Evolutionary conservation across 2,888 invertebrate genomes (phyloP).

Genomic region (Lasius platythorax): DNA sequence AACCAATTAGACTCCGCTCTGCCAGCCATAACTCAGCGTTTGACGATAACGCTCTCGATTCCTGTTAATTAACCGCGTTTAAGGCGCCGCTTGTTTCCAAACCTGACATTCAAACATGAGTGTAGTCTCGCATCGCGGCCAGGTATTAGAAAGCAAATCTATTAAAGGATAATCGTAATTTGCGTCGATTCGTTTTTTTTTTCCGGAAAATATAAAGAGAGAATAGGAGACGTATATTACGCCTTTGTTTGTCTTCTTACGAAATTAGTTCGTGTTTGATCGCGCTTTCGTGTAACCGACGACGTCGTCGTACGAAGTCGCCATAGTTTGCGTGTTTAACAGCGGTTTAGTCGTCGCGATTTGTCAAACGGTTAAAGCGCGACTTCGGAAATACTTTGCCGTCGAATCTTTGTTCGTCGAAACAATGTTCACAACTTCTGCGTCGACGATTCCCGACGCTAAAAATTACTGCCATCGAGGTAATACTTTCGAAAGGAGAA

Average conservation of each 20-base stretch:
- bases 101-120: slow-evolving; percentile 28
- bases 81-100: slow-evolving; percentile 38
- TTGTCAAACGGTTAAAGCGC: slow-evolving; percentile 66
- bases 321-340: slow-evolving; percentile 79
- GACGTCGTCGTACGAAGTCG: slow-evolving; percentile 36
- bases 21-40: slow-evolving; percentile 57
- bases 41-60: slow-evolving; percentile 54
- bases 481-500: neutral
- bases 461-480: neutral
- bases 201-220: neutral
- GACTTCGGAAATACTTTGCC: slow-evolving; percentile 65
- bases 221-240: neutral
- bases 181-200: neutral
- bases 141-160: neutral
- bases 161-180: neutral
- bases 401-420: slow-evolving; percentile 51
- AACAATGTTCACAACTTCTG: slow-evolving; percentile 62
- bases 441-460: slow-evolving; percentile 53
- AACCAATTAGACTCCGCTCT: slow-evolving; percentile 55
- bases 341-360: slow-evolving; percentile 76
- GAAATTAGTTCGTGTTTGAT: slow-evolving; percentile 21
- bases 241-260: neutral
- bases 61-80: slow-evolving; percentile 64
- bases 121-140: neutral
- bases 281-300: slow-evolving; percentile 51